phyloP scores from a whole-genome alignment of 1,140 invertebrate genomes.

The Calephelis nemesis region DNA sequence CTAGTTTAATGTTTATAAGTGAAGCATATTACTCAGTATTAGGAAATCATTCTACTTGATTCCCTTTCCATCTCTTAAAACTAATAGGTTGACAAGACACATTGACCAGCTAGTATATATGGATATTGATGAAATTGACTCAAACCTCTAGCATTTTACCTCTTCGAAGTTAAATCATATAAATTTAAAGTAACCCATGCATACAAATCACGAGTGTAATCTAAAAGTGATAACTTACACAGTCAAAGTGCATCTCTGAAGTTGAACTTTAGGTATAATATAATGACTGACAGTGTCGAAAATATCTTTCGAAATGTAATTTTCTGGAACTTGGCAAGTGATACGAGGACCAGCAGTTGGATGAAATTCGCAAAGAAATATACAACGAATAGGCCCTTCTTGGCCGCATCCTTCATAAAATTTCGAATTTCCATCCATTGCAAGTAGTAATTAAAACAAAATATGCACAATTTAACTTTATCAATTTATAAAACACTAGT shows the following conservation, averaged over 20 bases:
- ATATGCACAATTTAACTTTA: slow-evolving; percentile 4
- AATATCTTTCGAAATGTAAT: slow-evolving; percentile 92
- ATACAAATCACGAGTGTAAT: neutral
- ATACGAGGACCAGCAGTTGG: slow-evolving; percentile 89
- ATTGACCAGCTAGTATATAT: no score
- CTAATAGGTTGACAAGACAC: no score
- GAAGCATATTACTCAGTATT: no score
- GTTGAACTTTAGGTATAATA: slow-evolving; percentile 94
- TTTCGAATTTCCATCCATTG: slow-evolving; percentile 70
- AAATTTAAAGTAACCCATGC: no score
- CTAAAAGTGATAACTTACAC: slow-evolving; percentile 83
- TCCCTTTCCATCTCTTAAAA: no score
- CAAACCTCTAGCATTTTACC: no score
- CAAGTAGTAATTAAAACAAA: slow-evolving; percentile 22
- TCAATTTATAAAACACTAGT: neutral
- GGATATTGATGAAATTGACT: no score
- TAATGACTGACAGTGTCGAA: slow-evolving; percentile 95
- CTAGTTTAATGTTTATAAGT: no score
- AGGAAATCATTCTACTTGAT: no score
- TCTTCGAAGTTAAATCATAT: no score
- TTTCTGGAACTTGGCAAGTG: slow-evolving; percentile 89
- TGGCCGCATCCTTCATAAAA: slow-evolving; percentile 80
- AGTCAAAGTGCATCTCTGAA: slow-evolving; percentile 92
- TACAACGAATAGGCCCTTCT: slow-evolving; percentile 87
- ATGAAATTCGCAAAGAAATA: slow-evolving; percentile 93